Evolutionary conservation across 2,888 invertebrate genomes (phyloP), one percentile per base, ranked within the genome.

Genomic region (Andrena camellia): DNA sequence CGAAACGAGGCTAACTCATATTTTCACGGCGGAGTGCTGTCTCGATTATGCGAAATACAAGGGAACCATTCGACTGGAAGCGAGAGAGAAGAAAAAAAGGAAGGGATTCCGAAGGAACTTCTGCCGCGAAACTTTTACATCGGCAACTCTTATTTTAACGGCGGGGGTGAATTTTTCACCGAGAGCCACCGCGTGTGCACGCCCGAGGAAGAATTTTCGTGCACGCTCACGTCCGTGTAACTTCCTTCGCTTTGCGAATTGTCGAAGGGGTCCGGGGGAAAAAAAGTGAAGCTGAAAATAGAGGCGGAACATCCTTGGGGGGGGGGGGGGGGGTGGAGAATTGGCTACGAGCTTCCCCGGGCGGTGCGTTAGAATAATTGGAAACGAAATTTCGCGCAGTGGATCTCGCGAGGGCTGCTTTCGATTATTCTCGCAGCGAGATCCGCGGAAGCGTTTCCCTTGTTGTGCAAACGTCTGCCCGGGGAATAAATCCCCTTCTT

Each of bases 101-200:
- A 20, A 29, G 73, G 35, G 31, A 67, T 33, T 31, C 52, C 42
- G 52, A 48, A 77, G 20, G 66, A 80, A 77, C 35, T 80, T 80
- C 52, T 26, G 26, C 59, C 59, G 23, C 54, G 71, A 67, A 80
- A 80, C 52, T 80, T 78, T 78, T 60, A 52, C 60, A 78, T 80
- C 80, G 71, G 62, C 71, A 78, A 81, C 80, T 81, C 80, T 81
- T 78, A 81, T 78, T 78, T 81, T 81, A 78, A 78, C 78, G 67
- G 67, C 42, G 23, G 54, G 62, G 54, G 62, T 67, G 71, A 72
- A 81, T 81, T 81, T 81, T 78, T 81, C 78, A 63, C 75, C 13
- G 60, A 29, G 3, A 23, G 57, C 20, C 73, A 26, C n/a, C 17
- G 62, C 54, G 60, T 52, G 73, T 67, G n/a, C 57, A 78, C 73